Evolutionary conservation across 2,113 vertebrate species (phyloP).

Genomic region (Myotis yumanensis): DNA sequence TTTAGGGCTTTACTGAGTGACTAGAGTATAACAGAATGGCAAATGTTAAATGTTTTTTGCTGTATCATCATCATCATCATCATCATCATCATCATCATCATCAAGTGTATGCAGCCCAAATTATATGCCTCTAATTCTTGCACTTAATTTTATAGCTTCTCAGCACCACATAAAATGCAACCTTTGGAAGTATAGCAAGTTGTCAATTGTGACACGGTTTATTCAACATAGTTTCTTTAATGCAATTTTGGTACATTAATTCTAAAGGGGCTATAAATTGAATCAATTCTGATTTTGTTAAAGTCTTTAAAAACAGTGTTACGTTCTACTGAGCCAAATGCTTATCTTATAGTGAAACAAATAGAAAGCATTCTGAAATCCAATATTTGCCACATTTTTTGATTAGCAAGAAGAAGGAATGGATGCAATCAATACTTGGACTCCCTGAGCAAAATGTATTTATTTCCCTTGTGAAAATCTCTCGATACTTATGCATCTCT

Average conservation of each 20-base stretch:
- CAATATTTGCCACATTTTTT: constrained; percentile 62
- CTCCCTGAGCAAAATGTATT: constrained; percentile 32
- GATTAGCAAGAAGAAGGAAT: constrained; percentile 65
- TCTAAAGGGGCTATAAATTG: constrained; percentile 51
- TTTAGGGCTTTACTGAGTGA: neutral
- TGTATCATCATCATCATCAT: neutral
- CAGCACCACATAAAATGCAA: constrained; percentile 40
- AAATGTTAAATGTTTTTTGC: neutral
- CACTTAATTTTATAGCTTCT: constrained; percentile 34
- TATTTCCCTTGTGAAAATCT: constrained; percentile 43
- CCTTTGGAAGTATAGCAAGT: constrained; percentile 9
- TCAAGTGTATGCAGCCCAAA: neutral
- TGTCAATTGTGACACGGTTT: constrained; percentile 44
- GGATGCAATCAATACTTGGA: constrained; percentile 56
- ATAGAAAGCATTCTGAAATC: constrained; percentile 58
- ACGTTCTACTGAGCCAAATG: constrained; percentile 31
- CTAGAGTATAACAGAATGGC: neutral
- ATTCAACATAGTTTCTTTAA: constrained; percentile 51
- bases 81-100: neutral
- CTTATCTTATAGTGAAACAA: constrained; percentile 57
- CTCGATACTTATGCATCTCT: neutral
- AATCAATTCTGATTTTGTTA: constrained; percentile 71
- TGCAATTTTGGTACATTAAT: constrained; percentile 49
- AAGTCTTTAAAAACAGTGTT: constrained; percentile 56
- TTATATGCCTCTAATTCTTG: neutral